Evolutionary conservation across 2,797 vertebrate genomes (phyloP), one percentile per base, ranked within the genome.

Genomic region (Anolis apletophallus): DNA sequence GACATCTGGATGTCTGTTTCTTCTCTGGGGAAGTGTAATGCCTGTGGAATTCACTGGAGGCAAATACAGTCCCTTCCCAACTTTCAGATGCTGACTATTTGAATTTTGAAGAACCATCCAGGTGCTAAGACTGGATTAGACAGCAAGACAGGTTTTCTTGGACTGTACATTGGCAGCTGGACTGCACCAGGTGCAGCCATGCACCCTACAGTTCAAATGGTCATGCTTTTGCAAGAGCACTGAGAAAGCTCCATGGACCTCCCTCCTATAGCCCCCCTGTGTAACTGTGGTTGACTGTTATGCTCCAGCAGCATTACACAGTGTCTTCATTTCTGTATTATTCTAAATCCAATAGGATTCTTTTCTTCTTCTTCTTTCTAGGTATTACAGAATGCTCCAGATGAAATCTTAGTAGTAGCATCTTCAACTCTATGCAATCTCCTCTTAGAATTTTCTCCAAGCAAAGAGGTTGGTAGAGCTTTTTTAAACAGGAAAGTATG

Each of bases 361-460:
- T 21, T n/a, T n/a, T n/a, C 50, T n/a, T 54, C 52, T 54, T 21
- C 71, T 78, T 84, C 74, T 81, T 77, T 90, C 16, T 89, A 99
- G 99, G 97, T 99, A 92, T 95, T 99, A 95, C 99, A 99, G 96
- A 99, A 99, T 84, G 99, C 98, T 87, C 99, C 99, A 9, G 99
- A 99, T 94, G 99, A 99, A 95, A 98, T 99, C 84, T 96, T 99
- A 64, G 96, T 99, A 88, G 99, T 99, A 97, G 99, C 98, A 84
- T 99, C 99, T 84, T 99, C 99, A 55, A 99, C 99, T 90, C 97
- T 99, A 96, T 99, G 98, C 97, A 99, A 99, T 94, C 97, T 99
- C 85, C 98, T 99, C 90, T 96, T 99, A 94, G 99, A 99, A 96
- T 99, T 99, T 95, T 99, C 99, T 52, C 99, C 99, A 94, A 99